A percentile compares a stretch with the other conserved stretches of the same genome.
Evolutionary conservation across 2,888 invertebrate species (phyloP).

Genomic region (Chrysodeixis includens): DNA sequence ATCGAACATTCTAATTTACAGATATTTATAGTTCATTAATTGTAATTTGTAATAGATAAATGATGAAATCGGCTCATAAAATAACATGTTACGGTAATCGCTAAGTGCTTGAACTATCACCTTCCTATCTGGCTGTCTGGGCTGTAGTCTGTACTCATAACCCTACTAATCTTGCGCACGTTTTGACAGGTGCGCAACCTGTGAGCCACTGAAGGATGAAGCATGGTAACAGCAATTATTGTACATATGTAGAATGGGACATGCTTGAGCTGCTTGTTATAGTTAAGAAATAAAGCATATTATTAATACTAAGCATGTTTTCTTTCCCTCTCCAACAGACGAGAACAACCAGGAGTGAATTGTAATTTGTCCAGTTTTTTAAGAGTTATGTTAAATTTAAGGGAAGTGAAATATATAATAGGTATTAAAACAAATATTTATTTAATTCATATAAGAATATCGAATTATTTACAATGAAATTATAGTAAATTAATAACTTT

Average conservation of each 20-base stretch:
- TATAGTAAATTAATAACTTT: slow-evolving; percentile 81
- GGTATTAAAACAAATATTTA: slow-evolving; percentile 89
- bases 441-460: slow-evolving; percentile 87
- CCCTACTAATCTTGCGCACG: slow-evolving; percentile 16
- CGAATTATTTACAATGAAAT: slow-evolving; percentile 89
- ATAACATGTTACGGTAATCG: slow-evolving; percentile 8
- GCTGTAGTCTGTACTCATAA: slow-evolving; percentile 8
- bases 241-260: slow-evolving; percentile 33
- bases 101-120: slow-evolving; percentile 22
- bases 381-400: slow-evolving; percentile 28
- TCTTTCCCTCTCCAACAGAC: slow-evolving; percentile 63
- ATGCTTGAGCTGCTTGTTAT: slow-evolving; percentile 45
- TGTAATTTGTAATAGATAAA: slow-evolving; percentile 5
- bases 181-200: slow-evolving; percentile 49
- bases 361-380: slow-evolving; percentile 54
- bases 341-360: slow-evolving; percentile 61
- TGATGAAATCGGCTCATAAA: background rate
- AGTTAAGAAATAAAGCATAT: slow-evolving; percentile 45
- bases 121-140: slow-evolving; percentile 13
- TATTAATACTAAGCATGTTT: slow-evolving; percentile 32
- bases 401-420: slow-evolving; percentile 66
- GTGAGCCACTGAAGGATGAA: slow-evolving; percentile 44
- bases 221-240: slow-evolving; percentile 42
- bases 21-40: background rate
- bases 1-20: background rate